Conservation (phyloP, 2,113 vertebrate species). For the Cinclus mexicanus region DNA sequence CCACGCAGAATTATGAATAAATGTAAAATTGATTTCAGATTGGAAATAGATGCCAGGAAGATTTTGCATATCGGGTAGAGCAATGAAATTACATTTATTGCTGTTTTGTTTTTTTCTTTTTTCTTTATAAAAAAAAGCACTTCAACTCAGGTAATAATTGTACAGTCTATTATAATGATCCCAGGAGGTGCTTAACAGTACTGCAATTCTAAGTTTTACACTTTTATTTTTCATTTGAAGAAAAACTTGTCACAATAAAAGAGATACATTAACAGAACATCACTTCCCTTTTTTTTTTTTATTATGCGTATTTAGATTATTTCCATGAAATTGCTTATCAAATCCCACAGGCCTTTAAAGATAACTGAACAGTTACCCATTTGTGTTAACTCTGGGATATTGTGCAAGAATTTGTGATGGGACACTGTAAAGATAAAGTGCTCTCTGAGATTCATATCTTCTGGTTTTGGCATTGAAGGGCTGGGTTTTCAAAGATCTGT, state of each 20-base stretch:
- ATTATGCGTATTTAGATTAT: constrained; percentile 64
- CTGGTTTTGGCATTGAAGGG: not conserved
- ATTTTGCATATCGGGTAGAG: constrained; percentile 54
- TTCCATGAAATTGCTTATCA: constrained; percentile 63
- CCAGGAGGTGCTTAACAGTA: constrained; percentile 60
- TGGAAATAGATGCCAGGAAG: constrained; percentile 43
- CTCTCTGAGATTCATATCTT: not conserved
- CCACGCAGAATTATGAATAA: constrained; percentile 24
- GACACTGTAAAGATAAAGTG: constrained; percentile 10
- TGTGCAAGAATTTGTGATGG: constrained; percentile 54
- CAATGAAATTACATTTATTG: constrained; percentile 65
- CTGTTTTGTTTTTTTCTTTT: not conserved
- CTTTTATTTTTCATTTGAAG: constrained; percentile 70
- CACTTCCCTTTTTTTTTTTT: constrained; percentile 38
- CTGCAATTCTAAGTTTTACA: constrained; percentile 61
- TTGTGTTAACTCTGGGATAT: constrained; percentile 61
- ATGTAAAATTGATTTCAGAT: constrained; percentile 57
- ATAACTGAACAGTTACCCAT: constrained; percentile 62
- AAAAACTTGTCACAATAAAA: constrained; percentile 68
- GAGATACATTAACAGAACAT: constrained; percentile 67
- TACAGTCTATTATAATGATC: constrained; percentile 68
- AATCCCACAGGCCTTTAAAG: constrained; percentile 54
- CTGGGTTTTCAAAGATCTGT: not conserved
- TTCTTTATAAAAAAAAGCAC: not conserved
- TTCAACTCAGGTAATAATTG: constrained; percentile 68